phyloP scores from a whole-genome alignment of 2,888 invertebrate species.

The Phrixothrix hirtus region DNA sequence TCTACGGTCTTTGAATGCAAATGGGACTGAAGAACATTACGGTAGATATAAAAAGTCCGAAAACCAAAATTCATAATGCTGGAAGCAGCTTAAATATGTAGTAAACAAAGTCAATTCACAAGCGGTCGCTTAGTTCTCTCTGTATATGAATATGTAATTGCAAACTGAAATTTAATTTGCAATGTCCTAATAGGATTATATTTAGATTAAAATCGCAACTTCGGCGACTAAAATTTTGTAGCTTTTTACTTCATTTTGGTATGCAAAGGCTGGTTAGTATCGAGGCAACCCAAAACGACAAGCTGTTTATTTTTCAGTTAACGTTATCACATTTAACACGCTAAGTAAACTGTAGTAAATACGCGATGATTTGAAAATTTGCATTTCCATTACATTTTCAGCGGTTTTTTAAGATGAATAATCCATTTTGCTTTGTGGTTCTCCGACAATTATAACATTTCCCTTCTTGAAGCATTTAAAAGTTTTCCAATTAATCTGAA shows the following conservation, averaged over 20 bases:
- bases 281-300: conserved; percentile 32
- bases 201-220: conserved; percentile 42
- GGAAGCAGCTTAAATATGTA: conserved; percentile 26
- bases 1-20: conserved; percentile 4
- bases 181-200: conserved; percentile 41
- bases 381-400: conserved; percentile 36
- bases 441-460: no score
- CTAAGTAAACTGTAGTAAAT: conserved; percentile 33
- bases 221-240: conserved; percentile 31
- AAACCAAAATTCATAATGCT: conserved; percentile 18
- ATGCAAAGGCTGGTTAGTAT: conserved; percentile 27
- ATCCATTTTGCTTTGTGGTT: no score
- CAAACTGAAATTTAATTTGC: conserved; percentile 44
- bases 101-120: conserved; percentile 39
- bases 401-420: conserved; percentile 17
- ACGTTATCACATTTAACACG: conserved; percentile 33
- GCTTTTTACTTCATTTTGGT: conserved; percentile 27
- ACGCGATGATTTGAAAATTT: conserved; percentile 36
- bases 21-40: conserved; percentile 11
- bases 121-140: conserved; percentile 29
- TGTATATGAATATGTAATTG: conserved; percentile 45
- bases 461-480: no score
- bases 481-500: no score
- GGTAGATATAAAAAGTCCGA: conserved; percentile 14
- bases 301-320: conserved; percentile 30